These are phyloP conservation scores for Aethes cnicana DNA, from an alignment of 2,888 invertebrate species.

Conservation along the genomic window DNA sequence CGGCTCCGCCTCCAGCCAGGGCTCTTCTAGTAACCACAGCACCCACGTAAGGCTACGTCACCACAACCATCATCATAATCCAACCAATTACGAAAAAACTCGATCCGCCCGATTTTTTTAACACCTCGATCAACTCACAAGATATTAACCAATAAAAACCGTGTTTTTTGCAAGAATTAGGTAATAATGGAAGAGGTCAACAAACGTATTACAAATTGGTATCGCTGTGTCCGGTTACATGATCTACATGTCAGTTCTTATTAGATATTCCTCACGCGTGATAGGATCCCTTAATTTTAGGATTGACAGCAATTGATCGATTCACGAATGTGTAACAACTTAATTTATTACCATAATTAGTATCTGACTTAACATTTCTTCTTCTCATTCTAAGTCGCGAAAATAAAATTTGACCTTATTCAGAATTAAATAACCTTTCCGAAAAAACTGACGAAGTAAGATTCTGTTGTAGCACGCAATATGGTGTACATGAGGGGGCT, in stretches of 20 bases:
- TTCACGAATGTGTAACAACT: constrained; percentile 31
- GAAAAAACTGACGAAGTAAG: background rate
- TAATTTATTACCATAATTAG: constrained; percentile 35
- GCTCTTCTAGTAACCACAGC: constrained; percentile 86
- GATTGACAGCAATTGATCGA: constrained; percentile 35
- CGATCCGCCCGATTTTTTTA: constrained; percentile 37
- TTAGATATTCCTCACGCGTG: constrained; percentile 42
- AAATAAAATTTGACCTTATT: constrained; percentile 19
- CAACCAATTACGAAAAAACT: constrained; percentile 35
- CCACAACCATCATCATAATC: constrained; percentile 13
- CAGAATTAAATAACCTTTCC: constrained; percentile 18
- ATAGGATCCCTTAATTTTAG: constrained; percentile 34
- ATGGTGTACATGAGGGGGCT: background rate
- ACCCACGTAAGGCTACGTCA: constrained; percentile 85
- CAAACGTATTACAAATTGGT: constrained; percentile 51
- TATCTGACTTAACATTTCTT: constrained; percentile 23
- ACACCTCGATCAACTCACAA: constrained; percentile 28
- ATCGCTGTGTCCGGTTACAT: constrained; percentile 54
- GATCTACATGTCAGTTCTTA: constrained; percentile 47
- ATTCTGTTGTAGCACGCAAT: constrained; percentile 11
- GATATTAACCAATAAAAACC: constrained; percentile 37
- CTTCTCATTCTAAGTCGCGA: background rate
- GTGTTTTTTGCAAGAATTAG: constrained; percentile 47
- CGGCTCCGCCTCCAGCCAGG: constrained; percentile 85
- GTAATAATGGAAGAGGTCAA: constrained; percentile 55